These are phyloP conservation scores for Laticauda laticaudata DNA, from an alignment of 2,113 vertebrate species.

Conservation along the genomic window DNA sequence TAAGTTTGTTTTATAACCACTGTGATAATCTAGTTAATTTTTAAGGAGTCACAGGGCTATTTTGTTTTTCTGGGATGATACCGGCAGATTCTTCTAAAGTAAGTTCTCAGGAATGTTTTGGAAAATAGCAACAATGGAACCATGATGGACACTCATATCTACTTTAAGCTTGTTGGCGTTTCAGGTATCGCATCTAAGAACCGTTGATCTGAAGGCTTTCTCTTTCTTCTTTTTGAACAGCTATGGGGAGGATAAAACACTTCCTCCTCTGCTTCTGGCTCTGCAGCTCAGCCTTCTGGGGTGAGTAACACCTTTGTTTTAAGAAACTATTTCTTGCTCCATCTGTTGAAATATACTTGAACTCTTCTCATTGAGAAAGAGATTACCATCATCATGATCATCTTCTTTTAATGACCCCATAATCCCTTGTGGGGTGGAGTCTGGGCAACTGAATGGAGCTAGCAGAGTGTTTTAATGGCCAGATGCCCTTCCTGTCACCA, in stretches of 20 bases:
- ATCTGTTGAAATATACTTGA: too few relatives aligned
- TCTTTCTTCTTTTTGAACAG: not conserved
- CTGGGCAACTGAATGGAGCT: too few relatives aligned
- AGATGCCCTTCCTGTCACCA: too few relatives aligned
- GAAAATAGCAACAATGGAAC: not conserved
- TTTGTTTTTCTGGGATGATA: not conserved
- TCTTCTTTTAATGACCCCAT: too few relatives aligned
- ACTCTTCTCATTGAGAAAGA: not conserved
- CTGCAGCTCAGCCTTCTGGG: not conserved
- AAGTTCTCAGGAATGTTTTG: not conserved
- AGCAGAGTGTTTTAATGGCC: too few relatives aligned
- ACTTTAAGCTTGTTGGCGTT: not conserved
- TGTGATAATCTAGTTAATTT: not conserved
- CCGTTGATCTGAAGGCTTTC: not conserved
- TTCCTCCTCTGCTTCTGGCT: not conserved
- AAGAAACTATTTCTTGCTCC: not conserved
- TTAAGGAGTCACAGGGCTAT: not conserved
- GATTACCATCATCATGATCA: not conserved
- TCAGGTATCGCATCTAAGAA: not conserved
- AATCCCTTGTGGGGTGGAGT: too few relatives aligned
- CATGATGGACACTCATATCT: too few relatives aligned
- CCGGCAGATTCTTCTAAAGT: not conserved
- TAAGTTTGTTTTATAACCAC: not conserved
- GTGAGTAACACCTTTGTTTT: slow-evolving; percentile 2
- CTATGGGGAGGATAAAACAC: not conserved